phyloP scores from a whole-genome alignment of 2,797 vertebrate species.

The Peromyscus nudipes region DNA sequence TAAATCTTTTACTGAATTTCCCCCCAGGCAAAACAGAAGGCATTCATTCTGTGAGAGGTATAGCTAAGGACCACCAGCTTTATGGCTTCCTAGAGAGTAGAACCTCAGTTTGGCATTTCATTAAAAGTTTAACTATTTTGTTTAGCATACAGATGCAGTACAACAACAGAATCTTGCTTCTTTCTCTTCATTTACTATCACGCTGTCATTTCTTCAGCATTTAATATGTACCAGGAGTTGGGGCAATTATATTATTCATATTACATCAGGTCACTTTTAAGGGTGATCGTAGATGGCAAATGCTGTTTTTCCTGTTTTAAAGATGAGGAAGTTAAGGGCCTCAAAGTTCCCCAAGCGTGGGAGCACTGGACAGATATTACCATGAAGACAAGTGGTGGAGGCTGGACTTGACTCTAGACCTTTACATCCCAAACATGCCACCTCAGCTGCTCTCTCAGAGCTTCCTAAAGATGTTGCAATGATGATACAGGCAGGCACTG shows the following conservation, averaged over 20 bases:
- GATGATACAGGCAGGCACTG: neutral
- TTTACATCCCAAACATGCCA: neutral
- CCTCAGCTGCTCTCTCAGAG: neutral
- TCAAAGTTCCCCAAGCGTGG: neutral
- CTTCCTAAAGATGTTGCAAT: neutral
- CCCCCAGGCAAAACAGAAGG: neutral
- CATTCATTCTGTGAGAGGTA: neutral
- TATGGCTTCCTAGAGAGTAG: neutral
- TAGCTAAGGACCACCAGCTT: neutral
- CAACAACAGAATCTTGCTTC: neutral
- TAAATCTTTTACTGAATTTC: neutral
- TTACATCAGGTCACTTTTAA: neutral
- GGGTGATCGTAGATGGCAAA: neutral
- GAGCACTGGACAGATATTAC: neutral
- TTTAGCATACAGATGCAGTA: neutral
- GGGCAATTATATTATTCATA: neutral
- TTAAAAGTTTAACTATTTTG: neutral
- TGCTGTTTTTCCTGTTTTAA: constrained; percentile 11
- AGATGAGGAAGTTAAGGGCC: neutral
- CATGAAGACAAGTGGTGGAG: neutral
- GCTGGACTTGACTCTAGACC: neutral
- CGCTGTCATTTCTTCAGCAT: neutral
- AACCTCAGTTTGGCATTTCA: neutral
- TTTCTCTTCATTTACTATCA: neutral
- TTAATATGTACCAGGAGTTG: neutral